phyloP scores from a whole-genome alignment of 2,113 vertebrate genomes.

The Sander vitreus region DNA sequence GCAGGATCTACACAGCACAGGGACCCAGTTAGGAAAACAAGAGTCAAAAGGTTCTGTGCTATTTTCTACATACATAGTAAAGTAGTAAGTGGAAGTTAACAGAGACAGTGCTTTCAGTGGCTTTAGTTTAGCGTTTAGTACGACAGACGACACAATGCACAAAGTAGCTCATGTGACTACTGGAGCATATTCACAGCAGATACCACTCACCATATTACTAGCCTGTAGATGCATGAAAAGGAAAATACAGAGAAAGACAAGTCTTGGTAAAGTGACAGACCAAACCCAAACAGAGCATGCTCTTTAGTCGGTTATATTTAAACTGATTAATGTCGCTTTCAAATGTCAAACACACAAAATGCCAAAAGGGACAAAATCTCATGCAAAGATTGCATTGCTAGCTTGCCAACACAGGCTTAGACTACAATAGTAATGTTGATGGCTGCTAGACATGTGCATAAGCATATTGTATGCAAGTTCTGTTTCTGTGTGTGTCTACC shows the following conservation, averaged over 20 bases:
- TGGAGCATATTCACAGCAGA: slow-evolving; percentile 42
- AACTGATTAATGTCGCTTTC: background rate
- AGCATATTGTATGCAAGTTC: background rate
- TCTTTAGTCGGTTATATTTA: slow-evolving; percentile 26
- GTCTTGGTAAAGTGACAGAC: slow-evolving; percentile 46
- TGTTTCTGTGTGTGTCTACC: slow-evolving; percentile 78
- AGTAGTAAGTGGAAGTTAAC: background rate
- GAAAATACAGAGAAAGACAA: slow-evolving; percentile 83
- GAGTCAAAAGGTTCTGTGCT: background rate
- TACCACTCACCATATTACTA: slow-evolving; percentile 99
- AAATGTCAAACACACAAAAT: slow-evolving; percentile 1
- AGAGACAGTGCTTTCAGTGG: background rate
- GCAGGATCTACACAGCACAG: slow-evolving; percentile 88
- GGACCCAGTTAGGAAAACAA: slow-evolving; percentile 1
- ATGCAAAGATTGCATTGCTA: slow-evolving; percentile 1
- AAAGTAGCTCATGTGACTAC: slow-evolving; percentile 17
- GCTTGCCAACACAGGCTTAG: background rate
- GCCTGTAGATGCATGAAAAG: slow-evolving; percentile 94
- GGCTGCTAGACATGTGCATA: background rate
- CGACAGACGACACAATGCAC: slow-evolving; percentile 29
- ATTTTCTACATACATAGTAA: background rate
- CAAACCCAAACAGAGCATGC: slow-evolving; percentile 28
- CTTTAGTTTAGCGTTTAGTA: slow-evolving; percentile 33
- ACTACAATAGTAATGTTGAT: background rate
- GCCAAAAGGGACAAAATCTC: background rate